phyloP scores from a whole-genome alignment of 2,888 invertebrate genomes.

The Epistrophe grossulariae region DNA sequence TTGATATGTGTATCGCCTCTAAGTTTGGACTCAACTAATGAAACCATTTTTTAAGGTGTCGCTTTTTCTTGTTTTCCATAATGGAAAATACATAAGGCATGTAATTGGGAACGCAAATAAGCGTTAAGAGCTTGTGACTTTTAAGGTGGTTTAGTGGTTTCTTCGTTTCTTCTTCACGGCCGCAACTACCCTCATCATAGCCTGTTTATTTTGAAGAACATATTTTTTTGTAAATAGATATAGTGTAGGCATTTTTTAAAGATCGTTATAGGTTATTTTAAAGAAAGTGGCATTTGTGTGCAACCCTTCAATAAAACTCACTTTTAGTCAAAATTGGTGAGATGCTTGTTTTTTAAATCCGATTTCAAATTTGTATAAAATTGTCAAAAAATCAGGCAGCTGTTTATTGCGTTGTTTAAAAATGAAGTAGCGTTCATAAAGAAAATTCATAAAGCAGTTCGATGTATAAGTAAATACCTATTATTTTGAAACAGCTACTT shows the following conservation, averaged over 20 bases:
- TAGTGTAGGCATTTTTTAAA: not conserved
- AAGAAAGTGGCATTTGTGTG: too few relatives aligned
- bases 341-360: too few relatives aligned
- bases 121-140: conserved; percentile 44
- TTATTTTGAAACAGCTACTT: not conserved
- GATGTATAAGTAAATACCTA: too few relatives aligned
- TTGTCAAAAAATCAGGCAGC: too few relatives aligned
- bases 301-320: too few relatives aligned
- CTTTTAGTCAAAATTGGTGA: too few relatives aligned
- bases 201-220: not conserved
- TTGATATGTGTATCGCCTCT: conserved; percentile 48
- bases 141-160: conserved; percentile 65
- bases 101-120: conserved; percentile 44
- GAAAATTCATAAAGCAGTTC: too few relatives aligned
- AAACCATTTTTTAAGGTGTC: conserved; percentile 21
- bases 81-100: conserved; percentile 36
- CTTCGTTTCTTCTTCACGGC: conserved; percentile 40
- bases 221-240: not conserved
- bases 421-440: too few relatives aligned
- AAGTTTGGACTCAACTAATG: conserved; percentile 58
- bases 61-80: conserved; percentile 38
- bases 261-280: too few relatives aligned
- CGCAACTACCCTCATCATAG: conserved; percentile 24
- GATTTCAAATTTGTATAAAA: too few relatives aligned
- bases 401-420: too few relatives aligned